Percentiles rank a stretch among this genome's conserved stretches.
Evolutionary conservation across 2,797 vertebrate species (phyloP).

Genomic region (Pangasius mekongensis): DNA sequence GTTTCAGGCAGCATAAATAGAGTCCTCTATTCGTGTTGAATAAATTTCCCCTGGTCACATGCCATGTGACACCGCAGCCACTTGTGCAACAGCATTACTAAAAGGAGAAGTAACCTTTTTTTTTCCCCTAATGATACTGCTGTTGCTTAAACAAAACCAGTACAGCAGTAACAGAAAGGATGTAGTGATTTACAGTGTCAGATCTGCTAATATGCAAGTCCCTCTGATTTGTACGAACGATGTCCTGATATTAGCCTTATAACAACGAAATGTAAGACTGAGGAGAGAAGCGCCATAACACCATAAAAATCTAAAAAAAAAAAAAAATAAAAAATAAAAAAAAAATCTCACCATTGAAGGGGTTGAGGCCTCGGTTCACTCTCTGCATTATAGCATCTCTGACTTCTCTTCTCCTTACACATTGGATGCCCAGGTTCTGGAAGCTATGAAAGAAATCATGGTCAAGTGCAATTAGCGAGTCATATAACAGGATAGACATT

Average conservation of each 20-base stretch:
- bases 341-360: constrained; percentile 85
- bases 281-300: not conserved
- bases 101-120: constrained; percentile 57
- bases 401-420: constrained; percentile 93
- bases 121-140: constrained; percentile 37
- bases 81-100: constrained; percentile 49
- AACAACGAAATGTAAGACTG: not conserved
- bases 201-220: not conserved
- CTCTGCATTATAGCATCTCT: constrained; percentile 91
- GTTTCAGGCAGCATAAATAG: constrained; percentile 3
- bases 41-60: constrained; percentile 59
- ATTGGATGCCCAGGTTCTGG: constrained; percentile 98
- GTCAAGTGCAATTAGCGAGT: not conserved
- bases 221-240: not conserved
- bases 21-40: constrained; percentile 46
- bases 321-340: not conserved
- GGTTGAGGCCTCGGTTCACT: constrained; percentile 88
- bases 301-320: not conserved
- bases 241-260: not conserved
- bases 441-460: constrained; percentile 77
- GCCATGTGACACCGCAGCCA: constrained; percentile 44
- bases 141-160: constrained; percentile 26
- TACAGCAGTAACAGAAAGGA: constrained; percentile 16
- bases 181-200: constrained; percentile 15
- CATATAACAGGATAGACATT: constrained; percentile 8